Evolutionary conservation across 1,140 invertebrate genomes (phyloP), one percentile per base, ranked within the genome.

Genomic region (Drosophila chauvacae): DNA sequence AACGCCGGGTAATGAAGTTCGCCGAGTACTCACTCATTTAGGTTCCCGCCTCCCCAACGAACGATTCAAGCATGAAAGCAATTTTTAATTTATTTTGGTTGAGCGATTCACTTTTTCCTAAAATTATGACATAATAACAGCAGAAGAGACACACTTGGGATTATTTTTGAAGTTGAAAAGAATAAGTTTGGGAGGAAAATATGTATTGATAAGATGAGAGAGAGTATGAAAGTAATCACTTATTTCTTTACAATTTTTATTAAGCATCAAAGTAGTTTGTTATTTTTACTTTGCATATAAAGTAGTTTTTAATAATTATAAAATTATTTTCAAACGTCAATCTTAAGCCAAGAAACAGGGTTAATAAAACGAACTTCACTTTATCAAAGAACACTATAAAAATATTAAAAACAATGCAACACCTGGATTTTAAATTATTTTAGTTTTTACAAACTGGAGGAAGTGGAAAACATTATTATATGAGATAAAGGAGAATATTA

Each of bases 51-150:
- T 37, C 37, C 58, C 48, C 23, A 37, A 23, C 61, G 37, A 80
- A 48, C 75, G 76, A 90, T 90, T 90, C 85, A 90, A 85, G 86
- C 85, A 90, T 90, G 85, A 90, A 90, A 90, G 78, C 85, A 90
- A 90, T 90, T 90, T 90, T 90, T 90, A 90, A 90, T 90, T 90
- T 90, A 90, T 85, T 90, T 90, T 90, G 85, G 85, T 88, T 90
- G 71, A 90, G 81, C 85, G 85, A 79, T 90, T 90, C 56, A 90
- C 70, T 73, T 73, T 88, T 90, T 90, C 78, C 86, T 90, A 90
- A 90, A 90, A 90, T 90, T 90, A 90, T 90, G 85, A 90, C 85
- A 90, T 90, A 90, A 90, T 90, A 84, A 71, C 86, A 81, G 45
- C 58, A 55, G 58, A 61, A 79, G 41, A 59, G 13, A 42, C 50